These are phyloP conservation scores for Phyllostomus discolor DNA, from an alignment of 2,113 vertebrate genomes.

Conservation along the genomic window DNA sequence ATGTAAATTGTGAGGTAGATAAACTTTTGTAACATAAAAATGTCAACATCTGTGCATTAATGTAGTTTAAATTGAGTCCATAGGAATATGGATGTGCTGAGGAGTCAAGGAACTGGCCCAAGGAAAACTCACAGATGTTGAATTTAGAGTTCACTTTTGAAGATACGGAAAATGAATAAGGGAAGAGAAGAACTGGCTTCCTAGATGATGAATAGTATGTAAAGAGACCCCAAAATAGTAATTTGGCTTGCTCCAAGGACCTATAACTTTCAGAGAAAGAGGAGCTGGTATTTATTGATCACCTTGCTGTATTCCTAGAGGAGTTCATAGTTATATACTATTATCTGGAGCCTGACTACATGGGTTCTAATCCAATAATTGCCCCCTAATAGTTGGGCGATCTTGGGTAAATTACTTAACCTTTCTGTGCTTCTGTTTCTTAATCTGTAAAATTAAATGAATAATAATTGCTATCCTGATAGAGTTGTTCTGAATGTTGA, in stretches of 20 bases:
- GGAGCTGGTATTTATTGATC: not conserved
- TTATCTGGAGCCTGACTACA: not conserved
- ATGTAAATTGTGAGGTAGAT: not conserved
- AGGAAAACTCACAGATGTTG: not conserved
- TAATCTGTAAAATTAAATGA: not conserved
- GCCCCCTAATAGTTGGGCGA: not conserved
- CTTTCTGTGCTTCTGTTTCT: conserved; percentile 19
- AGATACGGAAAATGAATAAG: not conserved
- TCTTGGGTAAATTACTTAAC: not conserved
- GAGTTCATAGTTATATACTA: not conserved
- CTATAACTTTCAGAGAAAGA: not conserved
- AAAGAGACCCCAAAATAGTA: not conserved
- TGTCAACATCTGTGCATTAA: not conserved
- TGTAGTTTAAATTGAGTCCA: not conserved
- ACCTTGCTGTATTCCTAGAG: not conserved
- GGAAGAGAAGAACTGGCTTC: not conserved
- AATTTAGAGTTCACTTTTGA: conserved; percentile 24
- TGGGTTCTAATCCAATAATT: conserved; percentile 3
- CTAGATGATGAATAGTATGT: not conserved
- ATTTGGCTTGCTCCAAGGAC: not conserved
- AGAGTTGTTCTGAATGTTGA: not conserved
- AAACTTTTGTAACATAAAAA: not conserved
- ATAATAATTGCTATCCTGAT: not conserved
- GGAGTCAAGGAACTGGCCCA: not conserved
- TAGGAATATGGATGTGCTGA: not conserved